These are phyloP conservation scores for Xerus inauris DNA, from an alignment of 2,113 vertebrate genomes.

Conservation along the genomic window DNA sequence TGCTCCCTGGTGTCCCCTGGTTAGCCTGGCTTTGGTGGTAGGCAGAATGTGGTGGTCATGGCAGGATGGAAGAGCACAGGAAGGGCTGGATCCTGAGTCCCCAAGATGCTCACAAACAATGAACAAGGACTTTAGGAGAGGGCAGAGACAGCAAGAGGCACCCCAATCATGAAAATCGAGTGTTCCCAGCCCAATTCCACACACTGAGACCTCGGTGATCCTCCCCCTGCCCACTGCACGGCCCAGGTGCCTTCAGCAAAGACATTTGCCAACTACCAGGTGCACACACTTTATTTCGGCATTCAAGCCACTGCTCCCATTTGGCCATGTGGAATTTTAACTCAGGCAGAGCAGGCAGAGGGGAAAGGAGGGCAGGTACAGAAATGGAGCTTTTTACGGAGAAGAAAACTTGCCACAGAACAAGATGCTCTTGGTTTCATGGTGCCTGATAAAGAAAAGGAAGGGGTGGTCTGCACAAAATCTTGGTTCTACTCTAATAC, in stretches of 20 bases:
- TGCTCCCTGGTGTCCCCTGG: background rate
- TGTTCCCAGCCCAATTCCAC: background rate
- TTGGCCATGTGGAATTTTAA: background rate
- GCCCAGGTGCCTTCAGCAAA: background rate
- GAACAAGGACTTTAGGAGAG: background rate
- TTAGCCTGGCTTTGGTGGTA: background rate
- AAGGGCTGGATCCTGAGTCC: background rate
- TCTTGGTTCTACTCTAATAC: fast-evolving
- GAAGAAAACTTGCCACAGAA: constrained; percentile 87
- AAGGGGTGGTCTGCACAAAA: constrained; percentile 87
- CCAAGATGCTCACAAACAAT: background rate
- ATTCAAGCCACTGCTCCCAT: background rate
- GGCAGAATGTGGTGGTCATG: background rate
- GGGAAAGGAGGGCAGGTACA: fast-evolving
- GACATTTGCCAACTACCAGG: background rate
- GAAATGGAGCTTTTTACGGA: constrained; percentile 64
- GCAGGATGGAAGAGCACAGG: fast-evolving
- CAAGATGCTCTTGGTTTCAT: constrained; percentile 79
- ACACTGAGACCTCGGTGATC: background rate
- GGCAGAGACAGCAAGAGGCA: too few species aligned
- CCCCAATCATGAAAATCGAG: background rate
- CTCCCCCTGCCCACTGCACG: fast-evolving
- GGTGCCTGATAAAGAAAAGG: constrained; percentile 87
- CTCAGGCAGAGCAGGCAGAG: background rate
- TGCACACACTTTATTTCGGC: background rate